phyloP scores from a whole-genome alignment of 2,888 invertebrate species.

The Caenorhabditis parvicauda region DNA sequence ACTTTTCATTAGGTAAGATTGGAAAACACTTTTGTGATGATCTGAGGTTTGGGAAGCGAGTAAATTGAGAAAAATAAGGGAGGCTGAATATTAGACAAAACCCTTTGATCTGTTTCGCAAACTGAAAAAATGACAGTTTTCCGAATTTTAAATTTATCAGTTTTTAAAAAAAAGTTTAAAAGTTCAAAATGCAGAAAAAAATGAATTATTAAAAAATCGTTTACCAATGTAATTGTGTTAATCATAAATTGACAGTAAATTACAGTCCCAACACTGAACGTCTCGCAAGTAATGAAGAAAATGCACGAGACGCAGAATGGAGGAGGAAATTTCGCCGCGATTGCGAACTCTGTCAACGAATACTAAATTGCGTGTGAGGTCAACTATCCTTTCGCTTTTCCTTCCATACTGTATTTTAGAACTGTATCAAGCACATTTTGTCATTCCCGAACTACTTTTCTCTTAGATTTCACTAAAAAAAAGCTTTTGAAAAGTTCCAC shows the following conservation, averaged over 20 bases:
- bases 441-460: too few relatives aligned
- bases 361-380: constrained; percentile 11
- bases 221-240: not conserved
- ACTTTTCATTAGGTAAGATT: too few relatives aligned
- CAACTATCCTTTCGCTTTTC: not conserved
- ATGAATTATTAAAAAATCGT: not conserved
- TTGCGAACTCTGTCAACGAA: constrained; percentile 26
- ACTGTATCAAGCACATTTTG: too few relatives aligned
- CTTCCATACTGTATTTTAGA: not conserved
- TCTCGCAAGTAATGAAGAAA: constrained; percentile 48
- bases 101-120: too few relatives aligned
- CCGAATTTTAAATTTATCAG: not conserved
- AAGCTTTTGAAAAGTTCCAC: too few relatives aligned
- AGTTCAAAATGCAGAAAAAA: not conserved
- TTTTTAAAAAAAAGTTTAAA: not conserved
- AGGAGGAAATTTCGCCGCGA: constrained; percentile 21
- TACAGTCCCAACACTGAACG: constrained; percentile 49
- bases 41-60: too few relatives aligned
- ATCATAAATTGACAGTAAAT: not conserved
- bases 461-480: too few relatives aligned
- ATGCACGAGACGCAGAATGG: constrained; percentile 44
- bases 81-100: too few relatives aligned
- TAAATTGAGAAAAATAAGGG: too few relatives aligned
- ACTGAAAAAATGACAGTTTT: too few relatives aligned
- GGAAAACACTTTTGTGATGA: too few relatives aligned